Evolutionary conservation across 1,140 invertebrate genomes (phyloP).

Genomic region (Euwallacea similis): DNA sequence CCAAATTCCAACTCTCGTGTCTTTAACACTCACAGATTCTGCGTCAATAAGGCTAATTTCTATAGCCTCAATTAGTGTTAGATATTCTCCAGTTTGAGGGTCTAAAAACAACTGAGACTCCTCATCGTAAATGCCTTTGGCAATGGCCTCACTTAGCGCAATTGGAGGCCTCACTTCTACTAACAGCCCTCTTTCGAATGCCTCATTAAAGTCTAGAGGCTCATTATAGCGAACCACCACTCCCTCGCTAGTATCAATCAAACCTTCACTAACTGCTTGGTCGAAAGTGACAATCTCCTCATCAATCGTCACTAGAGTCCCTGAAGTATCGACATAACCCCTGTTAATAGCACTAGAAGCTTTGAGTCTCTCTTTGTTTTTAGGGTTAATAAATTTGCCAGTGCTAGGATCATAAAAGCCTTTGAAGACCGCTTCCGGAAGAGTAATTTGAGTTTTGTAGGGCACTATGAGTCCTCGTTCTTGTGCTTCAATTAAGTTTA

Average conservation of each 20-base stretch:
- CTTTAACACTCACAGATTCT: conserved; percentile 80
- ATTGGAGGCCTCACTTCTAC: conserved; percentile 79
- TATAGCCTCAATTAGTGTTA: conserved; percentile 76
- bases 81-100: conserved; percentile 71
- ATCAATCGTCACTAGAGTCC: conserved; percentile 73
- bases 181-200: conserved; percentile 80
- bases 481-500: conserved; percentile 77
- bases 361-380: conserved; percentile 72
- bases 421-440: conserved; percentile 84
- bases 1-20: conserved; percentile 73
- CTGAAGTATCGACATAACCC: conserved; percentile 78
- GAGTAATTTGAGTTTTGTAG: conserved; percentile 77
- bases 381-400: conserved; percentile 70
- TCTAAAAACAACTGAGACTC: conserved; percentile 76
- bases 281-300: conserved; percentile 78
- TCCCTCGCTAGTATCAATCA: conserved; percentile 77
- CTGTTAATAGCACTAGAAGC: conserved; percentile 63
- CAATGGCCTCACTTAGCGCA: conserved; percentile 79
- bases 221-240: conserved; percentile 64
- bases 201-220: conserved; percentile 81
- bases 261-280: conserved; percentile 75
- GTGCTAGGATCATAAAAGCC: conserved; percentile 78
- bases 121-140: conserved; percentile 80
- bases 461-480: conserved; percentile 80
- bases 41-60: conserved; percentile 75